Conservation (phyloP, 2,888 invertebrate species). For the Meteorus colon region DNA sequence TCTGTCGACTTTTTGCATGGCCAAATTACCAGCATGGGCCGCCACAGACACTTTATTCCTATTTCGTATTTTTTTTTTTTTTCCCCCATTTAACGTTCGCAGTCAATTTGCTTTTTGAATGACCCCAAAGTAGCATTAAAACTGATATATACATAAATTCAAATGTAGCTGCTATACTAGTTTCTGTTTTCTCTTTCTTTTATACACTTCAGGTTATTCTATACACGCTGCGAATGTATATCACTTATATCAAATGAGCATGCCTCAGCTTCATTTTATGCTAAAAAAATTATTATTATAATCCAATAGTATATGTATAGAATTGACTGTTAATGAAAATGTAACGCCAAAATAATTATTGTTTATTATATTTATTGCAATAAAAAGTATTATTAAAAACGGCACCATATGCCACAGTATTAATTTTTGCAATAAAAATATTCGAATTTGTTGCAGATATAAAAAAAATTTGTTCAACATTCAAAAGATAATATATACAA, state of each 20-base stretch:
- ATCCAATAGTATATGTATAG: slow-evolving; percentile 64
- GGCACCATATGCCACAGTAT: slow-evolving; percentile 5
- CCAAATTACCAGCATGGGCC: slow-evolving; percentile 15
- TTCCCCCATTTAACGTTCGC: slow-evolving; percentile 20
- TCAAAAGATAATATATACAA: slow-evolving; percentile 28
- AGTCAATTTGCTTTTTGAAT: slow-evolving; percentile 17
- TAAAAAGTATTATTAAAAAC: slow-evolving; percentile 62
- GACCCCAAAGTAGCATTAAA: slow-evolving; percentile 16
- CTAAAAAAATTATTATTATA: slow-evolving; percentile 59
- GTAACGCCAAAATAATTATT: slow-evolving; percentile 68
- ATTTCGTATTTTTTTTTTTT: slow-evolving; percentile 27
- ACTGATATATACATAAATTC: slow-evolving; percentile 1
- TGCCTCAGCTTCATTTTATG: slow-evolving; percentile 62
- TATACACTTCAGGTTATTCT: slow-evolving; percentile 56
- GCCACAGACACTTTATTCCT: not conserved
- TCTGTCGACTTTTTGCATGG: not conserved
- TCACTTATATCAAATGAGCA: slow-evolving; percentile 61
- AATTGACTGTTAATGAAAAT: slow-evolving; percentile 64
- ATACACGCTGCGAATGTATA: slow-evolving; percentile 62
- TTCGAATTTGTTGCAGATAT: not conserved
- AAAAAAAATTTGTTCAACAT: slow-evolving; percentile 19
- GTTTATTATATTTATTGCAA: slow-evolving; percentile 69
- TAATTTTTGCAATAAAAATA: not conserved
- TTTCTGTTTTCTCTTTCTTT: slow-evolving; percentile 38
- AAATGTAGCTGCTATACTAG: slow-evolving; percentile 60